phyloP scores from a whole-genome alignment of 2,113 vertebrate species.

The Psettodes erumei region DNA sequence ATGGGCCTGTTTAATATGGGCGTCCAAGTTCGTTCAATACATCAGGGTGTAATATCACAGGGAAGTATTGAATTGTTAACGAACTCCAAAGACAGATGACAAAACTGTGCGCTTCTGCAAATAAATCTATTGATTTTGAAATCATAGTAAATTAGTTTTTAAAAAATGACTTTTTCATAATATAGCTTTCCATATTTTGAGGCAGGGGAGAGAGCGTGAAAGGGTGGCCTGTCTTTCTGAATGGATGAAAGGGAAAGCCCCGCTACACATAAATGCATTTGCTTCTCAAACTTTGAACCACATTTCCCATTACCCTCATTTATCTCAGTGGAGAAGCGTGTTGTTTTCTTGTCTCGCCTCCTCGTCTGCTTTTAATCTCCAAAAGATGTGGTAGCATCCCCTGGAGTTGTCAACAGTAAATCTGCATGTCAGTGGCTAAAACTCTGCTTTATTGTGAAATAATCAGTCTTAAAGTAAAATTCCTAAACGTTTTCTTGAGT shows the following conservation, averaged over 20 bases:
- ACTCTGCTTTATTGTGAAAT: too few relatives aligned
- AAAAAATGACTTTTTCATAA: conserved; percentile 1
- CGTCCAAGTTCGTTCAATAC: neutral
- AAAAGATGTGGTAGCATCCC: neutral
- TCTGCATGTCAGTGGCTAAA: neutral
- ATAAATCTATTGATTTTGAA: conserved; percentile 40
- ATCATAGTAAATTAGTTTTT: conserved; percentile 20
- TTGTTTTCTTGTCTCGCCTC: neutral
- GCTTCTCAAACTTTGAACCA: neutral
- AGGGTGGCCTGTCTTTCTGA: neutral
- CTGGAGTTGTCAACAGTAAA: neutral
- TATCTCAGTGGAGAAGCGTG: neutral
- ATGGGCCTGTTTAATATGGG: neutral
- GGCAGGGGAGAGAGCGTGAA: neutral
- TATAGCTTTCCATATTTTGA: neutral
- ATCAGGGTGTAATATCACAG: neutral
- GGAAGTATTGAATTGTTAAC: neutral
- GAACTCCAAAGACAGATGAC: conserved; percentile 15
- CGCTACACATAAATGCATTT: neutral
- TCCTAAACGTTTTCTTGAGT: neutral
- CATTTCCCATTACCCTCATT: neutral
- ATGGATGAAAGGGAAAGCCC: neutral
- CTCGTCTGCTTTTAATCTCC: neutral
- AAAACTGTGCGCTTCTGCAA: neutral
- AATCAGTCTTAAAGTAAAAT: neutral